Evolutionary conservation across 2,113 vertebrate species (phyloP).

Genomic region (Phyllostomus hastatus): DNA sequence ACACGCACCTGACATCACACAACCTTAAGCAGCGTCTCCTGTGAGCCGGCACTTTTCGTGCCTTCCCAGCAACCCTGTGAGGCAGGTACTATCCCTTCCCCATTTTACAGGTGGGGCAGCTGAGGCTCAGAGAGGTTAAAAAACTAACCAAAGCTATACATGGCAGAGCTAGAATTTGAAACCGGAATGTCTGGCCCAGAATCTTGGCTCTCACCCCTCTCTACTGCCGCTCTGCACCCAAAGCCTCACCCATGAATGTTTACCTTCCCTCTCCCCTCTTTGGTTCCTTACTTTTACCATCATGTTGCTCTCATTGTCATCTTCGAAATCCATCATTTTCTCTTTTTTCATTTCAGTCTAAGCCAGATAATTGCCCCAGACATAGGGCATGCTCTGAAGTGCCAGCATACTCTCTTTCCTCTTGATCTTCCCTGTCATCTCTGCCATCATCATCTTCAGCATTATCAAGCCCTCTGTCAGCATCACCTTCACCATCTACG

Average conservation of each 20-base stretch:
- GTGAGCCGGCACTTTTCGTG: background rate
- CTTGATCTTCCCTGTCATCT: background rate
- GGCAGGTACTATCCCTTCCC: background rate
- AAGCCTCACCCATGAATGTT: background rate
- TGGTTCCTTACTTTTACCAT: background rate
- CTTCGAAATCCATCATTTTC: background rate
- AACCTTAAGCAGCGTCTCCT: background rate
- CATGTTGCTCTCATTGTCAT: background rate
- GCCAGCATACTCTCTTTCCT: background rate
- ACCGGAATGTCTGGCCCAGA: background rate
- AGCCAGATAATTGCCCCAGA: background rate
- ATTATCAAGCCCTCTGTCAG: background rate
- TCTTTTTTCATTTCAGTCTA: background rate
- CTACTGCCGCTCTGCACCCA: background rate
- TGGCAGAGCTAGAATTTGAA: conserved; percentile 7
- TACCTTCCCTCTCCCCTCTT: background rate
- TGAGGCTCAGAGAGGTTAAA: background rate
- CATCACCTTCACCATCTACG: background rate
- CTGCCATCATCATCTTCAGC: background rate
- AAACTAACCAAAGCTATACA: background rate
- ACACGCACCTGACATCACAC: no score
- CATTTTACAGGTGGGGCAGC: background rate
- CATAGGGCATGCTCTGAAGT: background rate
- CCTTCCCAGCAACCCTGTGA: background rate
- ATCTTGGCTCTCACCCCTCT: background rate